Conservation (phyloP, 2,888 invertebrate species). For the Nephrotoma appendiculata region DNA sequence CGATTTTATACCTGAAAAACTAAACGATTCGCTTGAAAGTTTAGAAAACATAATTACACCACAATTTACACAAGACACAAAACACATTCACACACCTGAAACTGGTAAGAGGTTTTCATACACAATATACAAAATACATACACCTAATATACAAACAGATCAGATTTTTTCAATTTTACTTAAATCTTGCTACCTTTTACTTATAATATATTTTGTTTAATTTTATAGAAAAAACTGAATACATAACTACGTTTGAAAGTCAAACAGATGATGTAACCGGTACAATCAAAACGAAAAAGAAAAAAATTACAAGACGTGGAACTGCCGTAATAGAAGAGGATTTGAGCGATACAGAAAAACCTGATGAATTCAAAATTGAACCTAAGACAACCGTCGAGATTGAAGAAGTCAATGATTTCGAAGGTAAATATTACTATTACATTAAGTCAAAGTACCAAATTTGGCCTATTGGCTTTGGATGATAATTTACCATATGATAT, state of each 20-base stretch:
- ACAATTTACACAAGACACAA: slow-evolving; percentile 4
- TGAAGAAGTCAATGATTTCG: slow-evolving; percentile 26
- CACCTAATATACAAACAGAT: background rate
- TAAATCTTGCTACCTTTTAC: background rate
- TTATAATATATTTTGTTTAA: background rate
- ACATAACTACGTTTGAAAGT: slow-evolving; percentile 32
- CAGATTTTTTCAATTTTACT: background rate
- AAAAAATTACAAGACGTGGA: slow-evolving; percentile 27
- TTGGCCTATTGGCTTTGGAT: background rate
- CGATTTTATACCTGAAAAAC: background rate
- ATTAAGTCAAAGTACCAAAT: background rate
- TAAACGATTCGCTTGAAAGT: background rate
- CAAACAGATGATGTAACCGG: slow-evolving; percentile 28
- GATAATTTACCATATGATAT: background rate
- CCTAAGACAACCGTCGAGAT: slow-evolving; percentile 23
- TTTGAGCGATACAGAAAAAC: slow-evolving; percentile 28
- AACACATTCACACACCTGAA: background rate
- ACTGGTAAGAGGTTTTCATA: background rate
- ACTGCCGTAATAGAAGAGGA: slow-evolving; percentile 29
- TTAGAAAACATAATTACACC: background rate
- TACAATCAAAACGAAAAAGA: slow-evolving; percentile 28
- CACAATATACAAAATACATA: background rate
- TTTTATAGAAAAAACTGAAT: slow-evolving; percentile 25
- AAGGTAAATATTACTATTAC: slow-evolving; percentile 21
- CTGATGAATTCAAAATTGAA: slow-evolving; percentile 6